phyloP scores from a whole-genome alignment of 2,888 invertebrate genomes.

The Apodemia hepburni region DNA sequence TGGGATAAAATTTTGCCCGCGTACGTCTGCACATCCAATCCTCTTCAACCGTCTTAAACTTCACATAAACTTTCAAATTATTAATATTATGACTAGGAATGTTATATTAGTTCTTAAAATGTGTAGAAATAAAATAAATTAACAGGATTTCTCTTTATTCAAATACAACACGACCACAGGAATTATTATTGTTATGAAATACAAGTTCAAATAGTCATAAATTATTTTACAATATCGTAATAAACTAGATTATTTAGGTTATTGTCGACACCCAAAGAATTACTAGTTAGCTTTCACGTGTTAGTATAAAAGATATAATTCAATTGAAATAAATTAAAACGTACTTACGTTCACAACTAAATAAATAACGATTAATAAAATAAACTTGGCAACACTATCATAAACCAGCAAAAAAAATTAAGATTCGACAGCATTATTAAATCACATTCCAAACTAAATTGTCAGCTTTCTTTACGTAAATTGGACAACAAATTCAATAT shows the following conservation, averaged over 20 bases:
- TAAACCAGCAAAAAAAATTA: background rate
- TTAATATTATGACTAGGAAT: too few species aligned
- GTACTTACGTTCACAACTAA: background rate
- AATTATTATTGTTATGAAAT: conserved; percentile 50
- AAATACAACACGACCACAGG: conserved; percentile 73
- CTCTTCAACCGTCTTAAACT: too few species aligned
- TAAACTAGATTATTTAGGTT: conserved; percentile 67
- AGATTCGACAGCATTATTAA: background rate
- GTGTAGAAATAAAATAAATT: conserved; percentile 30
- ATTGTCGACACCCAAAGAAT: conserved; percentile 69
- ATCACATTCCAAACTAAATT: background rate
- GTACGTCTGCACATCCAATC: too few species aligned
- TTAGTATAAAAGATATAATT: background rate
- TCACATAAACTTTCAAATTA: too few species aligned
- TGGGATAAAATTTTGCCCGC: too few species aligned
- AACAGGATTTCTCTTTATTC: conserved; percentile 70
- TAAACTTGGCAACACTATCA: background rate
- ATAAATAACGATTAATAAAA: background rate
- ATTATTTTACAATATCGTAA: conserved; percentile 51
- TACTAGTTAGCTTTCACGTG: background rate
- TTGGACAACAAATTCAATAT: background rate
- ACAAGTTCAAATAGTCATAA: conserved; percentile 50
- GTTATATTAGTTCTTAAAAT: too few species aligned
- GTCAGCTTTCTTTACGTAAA: background rate
- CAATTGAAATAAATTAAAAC: background rate